Evolutionary conservation across 2,888 invertebrate species (phyloP).

Genomic region (Brenthis hecate): DNA sequence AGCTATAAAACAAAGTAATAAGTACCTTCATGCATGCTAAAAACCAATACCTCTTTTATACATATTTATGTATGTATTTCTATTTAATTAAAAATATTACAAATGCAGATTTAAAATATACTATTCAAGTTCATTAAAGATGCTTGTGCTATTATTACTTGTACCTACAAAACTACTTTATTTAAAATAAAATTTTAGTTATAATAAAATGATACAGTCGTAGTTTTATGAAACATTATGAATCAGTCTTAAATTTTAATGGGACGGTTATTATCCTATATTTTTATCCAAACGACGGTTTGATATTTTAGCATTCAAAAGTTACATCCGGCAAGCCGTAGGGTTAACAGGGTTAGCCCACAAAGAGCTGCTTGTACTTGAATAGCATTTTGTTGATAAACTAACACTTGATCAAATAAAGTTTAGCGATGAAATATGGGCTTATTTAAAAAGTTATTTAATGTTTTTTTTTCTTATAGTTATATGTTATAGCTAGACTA

Average conservation of each 20-base stretch:
- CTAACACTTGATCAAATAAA: slow-evolving; percentile 76
- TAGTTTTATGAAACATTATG: too few species aligned
- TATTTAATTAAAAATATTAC: neutral
- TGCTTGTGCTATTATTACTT: too few species aligned
- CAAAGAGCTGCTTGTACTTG: slow-evolving; percentile 61
- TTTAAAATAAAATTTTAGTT: too few species aligned
- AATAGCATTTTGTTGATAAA: slow-evolving; percentile 66
- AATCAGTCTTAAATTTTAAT: neutral
- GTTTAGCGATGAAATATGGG: slow-evolving; percentile 1
- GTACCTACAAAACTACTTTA: too few species aligned
- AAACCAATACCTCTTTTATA: slow-evolving; percentile 6
- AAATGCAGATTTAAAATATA: too few species aligned
- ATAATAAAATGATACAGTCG: too few species aligned
- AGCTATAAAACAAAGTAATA: slow-evolving; percentile 6
- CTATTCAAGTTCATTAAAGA: too few species aligned
- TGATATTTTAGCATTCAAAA: slow-evolving; percentile 25
- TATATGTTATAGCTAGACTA: too few species aligned
- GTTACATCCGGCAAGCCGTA: slow-evolving; percentile 56
- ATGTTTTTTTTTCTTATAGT: too few species aligned
- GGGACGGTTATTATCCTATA: slow-evolving; percentile 12
- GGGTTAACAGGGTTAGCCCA: slow-evolving; percentile 54
- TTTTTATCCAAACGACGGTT: slow-evolving; percentile 4
- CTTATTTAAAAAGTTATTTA: too few species aligned
- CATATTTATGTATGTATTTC: slow-evolving; percentile 3
- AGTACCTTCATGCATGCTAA: neutral